phyloP scores from a whole-genome alignment of 2,113 vertebrate genomes.

The Bungarus multicinctus region DNA sequence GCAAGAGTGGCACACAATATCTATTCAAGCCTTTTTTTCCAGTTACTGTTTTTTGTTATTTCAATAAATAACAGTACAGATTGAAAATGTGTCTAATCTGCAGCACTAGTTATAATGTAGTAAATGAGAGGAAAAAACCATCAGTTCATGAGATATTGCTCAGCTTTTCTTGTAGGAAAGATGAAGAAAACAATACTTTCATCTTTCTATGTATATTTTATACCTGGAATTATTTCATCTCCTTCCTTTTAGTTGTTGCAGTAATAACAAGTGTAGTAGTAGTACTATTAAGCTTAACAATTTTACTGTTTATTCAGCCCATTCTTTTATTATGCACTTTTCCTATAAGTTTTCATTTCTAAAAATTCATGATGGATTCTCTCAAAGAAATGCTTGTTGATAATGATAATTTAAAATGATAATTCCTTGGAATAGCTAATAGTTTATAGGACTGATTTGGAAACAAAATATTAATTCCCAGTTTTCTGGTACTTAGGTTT shows the following conservation, averaged over 20 bases:
- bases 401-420: neutral
- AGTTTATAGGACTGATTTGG: constrained; percentile 48
- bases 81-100: too few relatives aligned
- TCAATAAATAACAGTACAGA: neutral
- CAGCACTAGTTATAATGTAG: neutral
- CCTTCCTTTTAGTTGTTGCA: neutral
- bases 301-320: neutral
- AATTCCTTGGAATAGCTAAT: constrained; percentile 24
- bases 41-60: neutral
- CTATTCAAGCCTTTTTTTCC: neutral
- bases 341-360: neutral
- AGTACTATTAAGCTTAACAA: neutral
- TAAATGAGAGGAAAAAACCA: neutral
- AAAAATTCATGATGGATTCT: neutral
- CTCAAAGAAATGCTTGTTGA: neutral
- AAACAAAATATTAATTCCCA: constrained; percentile 33
- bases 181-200: neutral
- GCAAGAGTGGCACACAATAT: neutral
- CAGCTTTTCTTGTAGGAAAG: neutral
- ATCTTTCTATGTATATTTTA: neutral
- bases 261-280: neutral
- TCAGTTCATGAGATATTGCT: neutral
- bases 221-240: neutral
- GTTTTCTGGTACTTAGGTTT: constrained; percentile 38
- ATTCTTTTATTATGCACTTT: neutral